Base-by-base conservation (phyloP, 2,113 vertebrate genomes). In the Clarias macrocephalus region DNA sequence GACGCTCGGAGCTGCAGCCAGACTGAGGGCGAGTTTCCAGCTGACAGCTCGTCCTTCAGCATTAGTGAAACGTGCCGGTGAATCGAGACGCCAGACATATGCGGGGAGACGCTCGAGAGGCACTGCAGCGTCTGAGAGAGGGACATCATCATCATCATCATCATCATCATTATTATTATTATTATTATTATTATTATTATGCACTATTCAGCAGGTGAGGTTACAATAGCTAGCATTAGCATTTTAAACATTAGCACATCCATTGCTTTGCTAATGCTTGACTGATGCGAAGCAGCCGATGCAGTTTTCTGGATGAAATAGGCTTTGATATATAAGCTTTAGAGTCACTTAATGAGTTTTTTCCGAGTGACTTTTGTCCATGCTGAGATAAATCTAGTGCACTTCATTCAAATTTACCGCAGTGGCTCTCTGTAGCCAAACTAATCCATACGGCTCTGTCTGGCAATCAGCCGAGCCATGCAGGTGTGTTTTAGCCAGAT, bases 1-100 rank as follows among this genome's bases (percentile, higher is more conserved):
- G 83, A 75, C 12, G 68, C 83, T 84, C 56, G 23, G 83, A 84
- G 42, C 42, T 60, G 28, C 30, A 54, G 66, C n/a, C 66, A 75
- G 83, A 84, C 68, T 18, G 52, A 84, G 68, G 83, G 70, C 83
- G 56, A 73, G 83, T 84, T 84, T 84, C 83, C 83, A 84, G 83
- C 83, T 84, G 83, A 84, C 83, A 75, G 83, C 68, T 84, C 56
- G 83, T 84, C 83, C 83, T 84, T 84, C 83, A 60, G 68, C 33
- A 3, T 42, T 75, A 25, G 18, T 11, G 21, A 72, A 84, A 57
- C 33, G 21, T 11, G 30, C 42, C 52, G 63, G 66, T 21, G 83
- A 60, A 33, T 37, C 12, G 16, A 84, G n/a, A 70, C 23, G 7
- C 54, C 18, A 42, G 48, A 84, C 68, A 60, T 84, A 75, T 84